phyloP scores from a whole-genome alignment of 2,888 invertebrate species.

The Terebella lapidaria region DNA sequence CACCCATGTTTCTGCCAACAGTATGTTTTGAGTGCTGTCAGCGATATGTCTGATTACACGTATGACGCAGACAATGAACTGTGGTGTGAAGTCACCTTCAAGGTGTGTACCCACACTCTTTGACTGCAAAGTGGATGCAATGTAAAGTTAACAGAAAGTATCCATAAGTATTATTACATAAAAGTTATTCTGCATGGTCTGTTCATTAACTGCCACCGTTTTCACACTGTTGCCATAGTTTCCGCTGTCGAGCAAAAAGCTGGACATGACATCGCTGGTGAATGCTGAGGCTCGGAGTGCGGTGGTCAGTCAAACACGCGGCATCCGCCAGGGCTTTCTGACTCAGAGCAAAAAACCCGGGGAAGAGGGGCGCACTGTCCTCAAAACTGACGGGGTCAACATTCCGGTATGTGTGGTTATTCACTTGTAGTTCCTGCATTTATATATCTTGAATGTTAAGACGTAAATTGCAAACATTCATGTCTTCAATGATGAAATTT shows the following conservation, averaged over 20 bases:
- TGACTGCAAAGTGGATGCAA: not conserved
- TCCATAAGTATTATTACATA: too few relatives aligned
- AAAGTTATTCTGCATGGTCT: too few relatives aligned
- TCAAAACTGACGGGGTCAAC: constrained; percentile 95
- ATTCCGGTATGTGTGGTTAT: constrained; percentile 64
- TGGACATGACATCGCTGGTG: constrained; percentile 55
- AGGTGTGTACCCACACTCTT: not conserved
- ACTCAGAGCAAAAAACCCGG: constrained; percentile 55
- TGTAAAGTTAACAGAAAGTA: too few relatives aligned
- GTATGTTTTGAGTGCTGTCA: too few relatives aligned
- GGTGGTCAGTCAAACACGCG: constrained; percentile 73
- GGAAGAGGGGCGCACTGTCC: constrained; percentile 31
- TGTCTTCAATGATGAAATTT: too few relatives aligned
- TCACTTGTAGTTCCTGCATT: not conserved
- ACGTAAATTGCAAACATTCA: too few relatives aligned
- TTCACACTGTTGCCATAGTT: too few relatives aligned
- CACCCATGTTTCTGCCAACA: too few relatives aligned
- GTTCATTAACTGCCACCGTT: too few relatives aligned
- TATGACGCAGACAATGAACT: constrained; percentile 71
- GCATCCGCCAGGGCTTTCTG: constrained; percentile 80
- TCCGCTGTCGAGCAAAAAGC: constrained; percentile 57
- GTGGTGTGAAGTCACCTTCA: constrained; percentile 80
- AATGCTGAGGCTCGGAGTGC: constrained; percentile 65
- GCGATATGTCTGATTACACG: too few relatives aligned
- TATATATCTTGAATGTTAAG: too few relatives aligned